Conservation (phyloP, 2,113 vertebrate species). For the Origma solitaria region DNA sequence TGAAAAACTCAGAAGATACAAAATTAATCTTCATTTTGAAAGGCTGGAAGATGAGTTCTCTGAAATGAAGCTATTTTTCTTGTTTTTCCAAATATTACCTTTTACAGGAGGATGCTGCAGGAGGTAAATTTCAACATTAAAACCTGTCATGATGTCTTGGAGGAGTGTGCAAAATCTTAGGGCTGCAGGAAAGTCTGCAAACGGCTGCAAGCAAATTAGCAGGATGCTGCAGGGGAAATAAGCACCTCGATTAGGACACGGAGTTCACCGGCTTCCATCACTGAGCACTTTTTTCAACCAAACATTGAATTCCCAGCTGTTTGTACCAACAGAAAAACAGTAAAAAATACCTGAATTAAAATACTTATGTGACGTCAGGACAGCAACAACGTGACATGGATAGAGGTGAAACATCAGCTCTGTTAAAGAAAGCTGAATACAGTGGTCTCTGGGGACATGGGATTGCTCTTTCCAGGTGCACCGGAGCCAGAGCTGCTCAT, state of each 20-base stretch:
- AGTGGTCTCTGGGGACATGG: neutral
- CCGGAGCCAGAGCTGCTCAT: neutral
- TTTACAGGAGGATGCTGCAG: neutral
- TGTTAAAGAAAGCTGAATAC: neutral
- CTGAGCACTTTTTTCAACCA: neutral
- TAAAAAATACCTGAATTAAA: neutral
- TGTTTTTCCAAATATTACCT: neutral
- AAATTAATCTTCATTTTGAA: neutral
- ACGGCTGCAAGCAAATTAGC: neutral
- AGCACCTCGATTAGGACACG: fast-evolving
- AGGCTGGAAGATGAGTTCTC: neutral
- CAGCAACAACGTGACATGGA: neutral
- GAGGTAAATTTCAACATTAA: neutral
- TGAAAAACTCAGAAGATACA: neutral
- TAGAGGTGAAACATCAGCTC: neutral
- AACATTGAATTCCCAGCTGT: neutral
- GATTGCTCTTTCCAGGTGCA: neutral
- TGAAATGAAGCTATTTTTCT: neutral
- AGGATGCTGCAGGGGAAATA: neutral
- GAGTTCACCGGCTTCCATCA: neutral
- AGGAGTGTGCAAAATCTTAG: neutral
- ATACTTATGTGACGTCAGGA: neutral
- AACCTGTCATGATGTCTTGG: neutral
- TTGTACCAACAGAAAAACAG: neutral
- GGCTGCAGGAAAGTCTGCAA: neutral